Evolutionary conservation across 2,888 invertebrate species (phyloP), one percentile per base, ranked within the genome.

Genomic region (Diplolepis rosae): DNA sequence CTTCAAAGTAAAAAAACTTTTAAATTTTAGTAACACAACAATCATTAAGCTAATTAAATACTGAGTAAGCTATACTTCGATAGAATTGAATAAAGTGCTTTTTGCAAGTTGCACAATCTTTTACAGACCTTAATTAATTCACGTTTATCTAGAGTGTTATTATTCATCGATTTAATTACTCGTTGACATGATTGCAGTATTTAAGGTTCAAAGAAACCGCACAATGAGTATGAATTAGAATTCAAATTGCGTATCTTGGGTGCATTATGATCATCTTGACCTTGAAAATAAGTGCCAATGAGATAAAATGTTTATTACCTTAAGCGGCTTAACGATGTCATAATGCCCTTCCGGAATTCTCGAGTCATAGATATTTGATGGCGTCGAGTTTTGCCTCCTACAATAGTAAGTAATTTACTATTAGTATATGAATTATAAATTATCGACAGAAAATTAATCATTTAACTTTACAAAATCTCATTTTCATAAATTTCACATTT

Each of bases 321-420:
- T 88, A 51, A 83, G 50, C 73, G 88, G 80, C 77, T 89, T 89
- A 70, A 88, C 85, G 73, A 87, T 83, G 75, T 89, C 89, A 81
- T 89, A 89, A 80, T 87, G 85, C 61, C 84, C 85, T 76, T 89
- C 89, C 77, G 83, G 85, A 56, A 84, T 81, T 68, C 86, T 84
- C 69, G 85, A 76, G 39, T 88, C 86, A 76, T 84, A 87, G 68
- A 84, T 75, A 65, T 80, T 84, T 66, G 80, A 76, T 28, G 82
- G 71, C 28, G 81, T 80, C 30, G 84, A 86, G 76, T 86, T 87
- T 76, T 86, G 83, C 67, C 81, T 77, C 66, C 83, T 84, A 76
- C 45, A 76, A 74, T 73, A 70, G 39, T 65, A 72, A 70, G 69
- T 13, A 3, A 32, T n/a, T 30, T 30, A 30, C 7, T 9, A 30